phyloP scores from a whole-genome alignment of 2,888 invertebrate species.

The Sarcophaga subvicina region DNA sequence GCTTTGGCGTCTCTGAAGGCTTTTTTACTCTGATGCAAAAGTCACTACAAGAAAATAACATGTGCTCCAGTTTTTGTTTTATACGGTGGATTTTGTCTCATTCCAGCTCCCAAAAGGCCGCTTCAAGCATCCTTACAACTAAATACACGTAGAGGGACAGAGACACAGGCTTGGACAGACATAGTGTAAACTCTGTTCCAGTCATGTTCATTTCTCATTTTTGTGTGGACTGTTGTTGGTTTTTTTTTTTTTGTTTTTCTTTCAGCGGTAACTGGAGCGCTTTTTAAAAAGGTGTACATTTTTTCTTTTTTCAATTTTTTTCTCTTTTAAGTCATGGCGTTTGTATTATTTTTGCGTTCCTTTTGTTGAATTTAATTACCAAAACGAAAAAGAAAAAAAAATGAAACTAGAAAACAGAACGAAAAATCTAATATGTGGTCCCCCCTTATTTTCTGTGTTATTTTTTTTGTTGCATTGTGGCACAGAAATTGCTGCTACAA shows the following conservation, averaged over 20 bases:
- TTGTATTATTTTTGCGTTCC: conserved; percentile 57
- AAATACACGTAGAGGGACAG: background rate
- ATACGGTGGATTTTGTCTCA: conserved; percentile 17
- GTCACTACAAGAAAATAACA: conserved; percentile 55
- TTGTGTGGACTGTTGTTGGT: background rate
- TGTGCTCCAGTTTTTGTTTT: conserved; percentile 65
- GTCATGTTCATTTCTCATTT: conserved; percentile 49
- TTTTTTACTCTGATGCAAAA: conserved; percentile 44
- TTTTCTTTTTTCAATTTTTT: conserved; percentile 14
- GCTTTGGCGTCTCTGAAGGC: conserved; percentile 52
- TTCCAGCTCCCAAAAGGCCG: conserved; percentile 49
- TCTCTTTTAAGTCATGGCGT: conserved; percentile 42
- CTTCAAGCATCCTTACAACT: conserved; percentile 50
- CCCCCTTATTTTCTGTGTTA: background rate
- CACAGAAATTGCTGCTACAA: conserved; percentile 32
- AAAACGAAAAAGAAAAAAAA: conserved; percentile 41
- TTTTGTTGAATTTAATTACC: conserved; percentile 67
- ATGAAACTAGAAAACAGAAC: background rate
- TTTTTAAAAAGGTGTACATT: conserved; percentile 50
- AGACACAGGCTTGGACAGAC: background rate
- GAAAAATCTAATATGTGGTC: conserved; percentile 18
- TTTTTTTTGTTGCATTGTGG: background rate
- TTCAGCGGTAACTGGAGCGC: conserved; percentile 48
- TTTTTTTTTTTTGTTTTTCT: background rate
- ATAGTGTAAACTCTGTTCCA: conserved; percentile 52